These are phyloP conservation scores for Achroia grisella DNA, from an alignment of 1,140 invertebrate species.

Conservation along the genomic window DNA sequence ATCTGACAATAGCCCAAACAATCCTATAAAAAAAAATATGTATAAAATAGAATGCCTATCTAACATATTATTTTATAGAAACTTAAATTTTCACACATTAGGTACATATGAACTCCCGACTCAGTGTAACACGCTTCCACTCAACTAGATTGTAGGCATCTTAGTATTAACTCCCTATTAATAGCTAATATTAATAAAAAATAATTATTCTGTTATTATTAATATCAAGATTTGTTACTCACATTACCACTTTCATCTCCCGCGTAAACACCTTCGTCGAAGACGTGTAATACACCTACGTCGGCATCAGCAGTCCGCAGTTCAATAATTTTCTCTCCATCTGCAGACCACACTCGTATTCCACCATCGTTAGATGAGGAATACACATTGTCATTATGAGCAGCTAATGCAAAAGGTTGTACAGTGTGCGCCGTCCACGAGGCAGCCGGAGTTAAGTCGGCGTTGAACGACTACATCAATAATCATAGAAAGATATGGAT, in stretches of 20 bases:
- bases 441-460: constrained; percentile 26
- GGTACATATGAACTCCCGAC: no score
- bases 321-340: constrained; percentile 43
- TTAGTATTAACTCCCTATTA: no score
- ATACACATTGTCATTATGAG: constrained; percentile 35
- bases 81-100: no score
- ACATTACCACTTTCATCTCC: constrained; percentile 62
- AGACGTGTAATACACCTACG: constrained; percentile 31
- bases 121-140: no score
- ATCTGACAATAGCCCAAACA: no score
- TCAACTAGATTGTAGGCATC: no score
- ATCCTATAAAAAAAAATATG: no score
- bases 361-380: constrained; percentile 54
- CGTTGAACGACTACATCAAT: constrained; percentile 50
- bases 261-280: constrained; percentile 40
- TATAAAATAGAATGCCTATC: no score
- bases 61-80: no score
- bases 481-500: no score
- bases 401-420: constrained; percentile 53
- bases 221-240: constrained; percentile 17
- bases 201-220: neutral
- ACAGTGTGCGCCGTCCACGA: constrained; percentile 53
- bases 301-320: constrained; percentile 32
- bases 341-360: constrained; percentile 41
- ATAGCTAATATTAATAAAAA: no score